Percentiles rank a stretch among this genome's conserved stretches.
phyloP scores from a whole-genome alignment of 2,797 vertebrate species.

The Hippoglossus hippoglossus region DNA sequence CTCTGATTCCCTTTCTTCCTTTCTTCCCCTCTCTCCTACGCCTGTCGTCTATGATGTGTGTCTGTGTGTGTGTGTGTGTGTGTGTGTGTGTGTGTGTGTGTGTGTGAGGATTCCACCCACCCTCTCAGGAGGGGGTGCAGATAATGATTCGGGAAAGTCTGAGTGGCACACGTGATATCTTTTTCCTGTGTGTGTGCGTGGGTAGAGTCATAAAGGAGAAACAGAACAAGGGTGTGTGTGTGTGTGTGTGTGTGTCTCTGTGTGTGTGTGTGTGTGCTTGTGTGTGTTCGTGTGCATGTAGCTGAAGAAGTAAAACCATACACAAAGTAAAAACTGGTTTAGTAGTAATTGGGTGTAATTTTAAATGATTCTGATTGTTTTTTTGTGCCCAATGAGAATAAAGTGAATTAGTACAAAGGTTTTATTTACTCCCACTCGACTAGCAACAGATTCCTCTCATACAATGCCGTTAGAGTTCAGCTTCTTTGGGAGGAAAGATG shows the following conservation, averaged over 20 bases:
- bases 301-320: constrained; percentile 22
- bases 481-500: too few relatives aligned
- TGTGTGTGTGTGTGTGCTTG: constrained; percentile 4
- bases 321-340: constrained; percentile 4
- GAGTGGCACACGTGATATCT: constrained; percentile 70
- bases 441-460: constrained; percentile 3
- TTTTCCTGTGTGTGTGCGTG: constrained; percentile 75
- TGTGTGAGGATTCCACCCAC: constrained; percentile 77
- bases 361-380: background rate
- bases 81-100: constrained; percentile 35
- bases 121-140: constrained; percentile 79
- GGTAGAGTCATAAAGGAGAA: constrained; percentile 71
- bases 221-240: constrained; percentile 31
- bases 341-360: background rate
- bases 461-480: constrained; percentile 1
- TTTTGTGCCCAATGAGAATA: background rate
- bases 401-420: constrained; percentile 17
- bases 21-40: constrained; percentile 69
- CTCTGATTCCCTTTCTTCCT: constrained; percentile 55
- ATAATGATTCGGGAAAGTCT: constrained; percentile 84
- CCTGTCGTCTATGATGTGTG: constrained; percentile 67
- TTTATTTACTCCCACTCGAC: constrained; percentile 30
- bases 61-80: constrained; percentile 36
- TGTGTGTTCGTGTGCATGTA: constrained; percentile 11
- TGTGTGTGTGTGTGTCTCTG: constrained; percentile 5